Evolutionary conservation across 2,113 vertebrate genomes (phyloP), one percentile per base, ranked within the genome.

Genomic region (Chaetops frenatus): DNA sequence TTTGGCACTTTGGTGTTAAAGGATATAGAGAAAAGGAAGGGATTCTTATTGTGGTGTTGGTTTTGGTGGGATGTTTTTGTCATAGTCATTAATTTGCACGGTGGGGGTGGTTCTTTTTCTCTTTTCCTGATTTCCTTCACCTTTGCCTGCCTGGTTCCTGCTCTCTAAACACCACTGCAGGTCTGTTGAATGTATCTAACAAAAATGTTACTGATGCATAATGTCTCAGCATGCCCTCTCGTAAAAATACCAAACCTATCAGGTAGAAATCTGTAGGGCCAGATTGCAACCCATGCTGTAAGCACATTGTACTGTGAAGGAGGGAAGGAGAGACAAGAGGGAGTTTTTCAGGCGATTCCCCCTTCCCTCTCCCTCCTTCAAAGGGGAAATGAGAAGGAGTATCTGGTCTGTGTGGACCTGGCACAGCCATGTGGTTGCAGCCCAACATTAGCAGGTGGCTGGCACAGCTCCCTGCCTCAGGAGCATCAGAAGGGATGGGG

Each of bases 361-460:
- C 24, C 45, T 72, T 76, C 10, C 14, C 15, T 83, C 29, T 19
- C 38, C 11, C 66, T 38, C 19, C 48, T 74, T 24, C 1, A 2
- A 9, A 60, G 44, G 24, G 6, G 17, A 33, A 62, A 61, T 1
- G 1, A 44, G 45, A 82, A 76, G 51, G 45, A 82, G 6, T 1
- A 0, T n/a, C 24, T 74, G 38, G 7, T 87, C 24, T 0, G 0
- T 48, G 51, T 33, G 44, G 73, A 38, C 8, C 51, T 67, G 36
- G 66, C 53, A 79, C n/a, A 81, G 40, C 8, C 0, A 0, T 0
- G 2, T 11, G 21, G 47, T 50, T 76, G 53, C 11, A 81, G 78
- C 35, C 51, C 21, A 57, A 15, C 1, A 1, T 15, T 8, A 31
- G 35, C 2, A 12, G 27, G 23, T 40, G n/a, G 24, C 81, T 82